phyloP scores from a whole-genome alignment of 1,140 invertebrate species.

The Conus betulinus region DNA sequence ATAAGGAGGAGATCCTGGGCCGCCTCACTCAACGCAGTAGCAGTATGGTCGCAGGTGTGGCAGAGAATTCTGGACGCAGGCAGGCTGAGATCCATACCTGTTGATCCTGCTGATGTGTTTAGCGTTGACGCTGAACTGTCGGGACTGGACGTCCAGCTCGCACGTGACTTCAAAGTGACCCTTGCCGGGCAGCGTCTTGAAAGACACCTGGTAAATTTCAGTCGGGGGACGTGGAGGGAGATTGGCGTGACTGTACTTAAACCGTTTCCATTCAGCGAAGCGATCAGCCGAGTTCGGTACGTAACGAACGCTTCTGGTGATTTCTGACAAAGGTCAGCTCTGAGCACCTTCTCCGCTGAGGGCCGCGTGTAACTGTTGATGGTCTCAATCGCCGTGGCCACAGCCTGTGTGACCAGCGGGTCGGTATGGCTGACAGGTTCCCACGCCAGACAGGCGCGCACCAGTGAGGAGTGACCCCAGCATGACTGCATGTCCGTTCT shows the following conservation, averaged over 20 bases:
- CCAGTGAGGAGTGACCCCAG: constrained; percentile 95
- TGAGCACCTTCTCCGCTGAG: neutral
- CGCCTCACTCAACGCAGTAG: constrained; percentile 42
- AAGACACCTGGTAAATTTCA: constrained; percentile 77
- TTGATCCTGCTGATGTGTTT: constrained; percentile 91
- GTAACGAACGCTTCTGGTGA: constrained; percentile 18
- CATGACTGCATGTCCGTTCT: constrained; percentile 87
- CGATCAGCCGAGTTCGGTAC: neutral
- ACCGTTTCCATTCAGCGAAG: neutral
- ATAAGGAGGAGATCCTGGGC: too few relatives aligned
- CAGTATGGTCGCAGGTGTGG: constrained; percentile 68
- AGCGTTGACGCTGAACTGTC: constrained; percentile 82
- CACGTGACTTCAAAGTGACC: constrained; percentile 87
- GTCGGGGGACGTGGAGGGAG: constrained; percentile 76
- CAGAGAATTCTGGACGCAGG: constrained; percentile 80
- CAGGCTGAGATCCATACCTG: constrained; percentile 86
- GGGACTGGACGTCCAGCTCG: constrained; percentile 80
- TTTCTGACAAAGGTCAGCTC: neutral
- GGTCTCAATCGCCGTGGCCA: neutral
- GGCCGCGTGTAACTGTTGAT: constrained; percentile 27
- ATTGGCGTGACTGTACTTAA: too few relatives aligned
- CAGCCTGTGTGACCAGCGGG: neutral
- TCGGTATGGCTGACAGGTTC: constrained; percentile 57
- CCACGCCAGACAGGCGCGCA: constrained; percentile 93
- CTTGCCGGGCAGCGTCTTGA: constrained; percentile 85